Conservation (phyloP, 2,797 vertebrate genomes). For the Erpetoichthys calabaricus region DNA sequence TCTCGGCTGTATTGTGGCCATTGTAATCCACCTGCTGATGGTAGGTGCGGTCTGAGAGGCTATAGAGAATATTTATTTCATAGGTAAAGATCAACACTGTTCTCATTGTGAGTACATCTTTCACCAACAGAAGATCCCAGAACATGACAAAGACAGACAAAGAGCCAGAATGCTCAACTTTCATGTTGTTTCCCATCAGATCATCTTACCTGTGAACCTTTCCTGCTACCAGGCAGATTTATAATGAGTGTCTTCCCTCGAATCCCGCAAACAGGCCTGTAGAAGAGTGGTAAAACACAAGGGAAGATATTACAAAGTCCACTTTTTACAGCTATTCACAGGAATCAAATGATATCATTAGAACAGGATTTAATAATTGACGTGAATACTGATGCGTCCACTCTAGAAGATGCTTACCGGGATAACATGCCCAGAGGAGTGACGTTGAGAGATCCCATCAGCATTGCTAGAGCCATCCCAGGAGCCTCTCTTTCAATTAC, state of each 20-base stretch:
- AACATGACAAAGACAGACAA: neutral
- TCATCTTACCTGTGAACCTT: conserved; percentile 90
- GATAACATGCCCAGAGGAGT: conserved; percentile 96
- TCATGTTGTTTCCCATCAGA: conserved; percentile 8
- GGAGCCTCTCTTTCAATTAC: conserved; percentile 97
- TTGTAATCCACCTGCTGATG: no score
- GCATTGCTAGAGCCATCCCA: conserved; percentile 95
- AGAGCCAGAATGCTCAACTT: neutral
- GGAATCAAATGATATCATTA: no score
- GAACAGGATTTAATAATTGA: no score
- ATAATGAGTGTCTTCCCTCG: conserved; percentile 96
- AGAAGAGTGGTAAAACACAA: conserved; percentile 30
- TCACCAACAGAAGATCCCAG: neutral
- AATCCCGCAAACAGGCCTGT: conserved; percentile 91
- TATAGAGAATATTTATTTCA: no score
- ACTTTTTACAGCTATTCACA: no score
- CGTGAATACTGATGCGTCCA: no score
- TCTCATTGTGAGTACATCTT: no score
- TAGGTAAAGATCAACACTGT: no score
- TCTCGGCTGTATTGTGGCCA: no score
- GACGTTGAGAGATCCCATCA: conserved; percentile 97
- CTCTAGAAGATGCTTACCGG: conserved; percentile 52
- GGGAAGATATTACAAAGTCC: conserved; percentile 5
- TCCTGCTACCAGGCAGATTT: conserved; percentile 97
- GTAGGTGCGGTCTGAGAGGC: no score